A percentile compares a stretch with the other conserved stretches of the same genome.
Evolutionary conservation across 1,140 invertebrate genomes (phyloP).

Genomic region (Procambarus clarkii): DNA sequence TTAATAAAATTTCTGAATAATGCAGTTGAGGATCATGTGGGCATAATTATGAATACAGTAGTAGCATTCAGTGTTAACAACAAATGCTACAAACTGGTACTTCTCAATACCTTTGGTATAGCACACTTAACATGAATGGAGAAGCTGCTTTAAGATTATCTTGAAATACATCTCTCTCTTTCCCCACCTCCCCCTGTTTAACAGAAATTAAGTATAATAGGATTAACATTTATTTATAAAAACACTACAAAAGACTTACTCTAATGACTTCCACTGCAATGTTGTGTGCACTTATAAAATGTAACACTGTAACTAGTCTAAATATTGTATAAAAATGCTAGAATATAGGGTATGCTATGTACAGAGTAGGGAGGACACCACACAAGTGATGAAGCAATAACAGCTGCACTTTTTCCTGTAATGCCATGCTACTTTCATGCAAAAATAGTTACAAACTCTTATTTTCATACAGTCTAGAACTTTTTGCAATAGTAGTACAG

Average conservation of each 20-base stretch:
- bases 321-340: not conserved
- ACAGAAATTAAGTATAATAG: conserved; percentile 20
- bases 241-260: conserved; percentile 46
- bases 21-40: too few species aligned
- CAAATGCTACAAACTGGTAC: too few species aligned
- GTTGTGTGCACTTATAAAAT: conserved; percentile 29
- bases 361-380: not conserved
- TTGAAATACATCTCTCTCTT: too few species aligned
- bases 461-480: not conserved
- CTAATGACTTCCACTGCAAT: conserved; percentile 27
- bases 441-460: not conserved
- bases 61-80: too few species aligned
- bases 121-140: not conserved
- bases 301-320: conserved; percentile 1
- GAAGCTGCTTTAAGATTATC: not conserved
- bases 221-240: conserved; percentile 47
- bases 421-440: not conserved
- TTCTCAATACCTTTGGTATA: too few species aligned
- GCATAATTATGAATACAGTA: too few species aligned
- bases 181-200: not conserved
- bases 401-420: not conserved
- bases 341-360: not conserved
- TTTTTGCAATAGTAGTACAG: not conserved
- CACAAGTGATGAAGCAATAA: not conserved
- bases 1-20: too few species aligned